Percentiles rank a stretch among this genome's conserved stretches.
These are phyloP conservation scores for Chironomus tepperi DNA, from an alignment of 1,140 invertebrate genomes.

Conservation along the genomic window DNA sequence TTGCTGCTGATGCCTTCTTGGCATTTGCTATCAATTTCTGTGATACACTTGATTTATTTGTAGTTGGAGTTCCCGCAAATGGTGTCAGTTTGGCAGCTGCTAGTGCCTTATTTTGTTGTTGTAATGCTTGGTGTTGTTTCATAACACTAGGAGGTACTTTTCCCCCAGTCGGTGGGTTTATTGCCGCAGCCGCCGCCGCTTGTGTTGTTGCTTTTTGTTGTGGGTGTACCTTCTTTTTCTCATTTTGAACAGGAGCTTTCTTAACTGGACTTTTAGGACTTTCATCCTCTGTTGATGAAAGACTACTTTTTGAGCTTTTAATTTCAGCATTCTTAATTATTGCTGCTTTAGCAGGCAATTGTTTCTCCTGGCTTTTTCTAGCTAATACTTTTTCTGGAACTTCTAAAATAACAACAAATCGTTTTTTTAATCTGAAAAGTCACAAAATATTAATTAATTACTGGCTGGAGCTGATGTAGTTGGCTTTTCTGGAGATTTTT, in stretches of 20 bases:
- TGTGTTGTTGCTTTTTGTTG: background rate
- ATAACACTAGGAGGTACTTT: slow-evolving; percentile 33
- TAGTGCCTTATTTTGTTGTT: slow-evolving; percentile 28
- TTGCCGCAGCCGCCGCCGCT: no score
- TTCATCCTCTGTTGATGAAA: slow-evolving; percentile 7
- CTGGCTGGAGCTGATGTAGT: slow-evolving; percentile 36
- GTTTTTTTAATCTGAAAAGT: slow-evolving; percentile 24
- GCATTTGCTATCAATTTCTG: slow-evolving; percentile 27
- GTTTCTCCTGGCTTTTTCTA: slow-evolving; percentile 12
- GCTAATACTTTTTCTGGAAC: slow-evolving; percentile 25
- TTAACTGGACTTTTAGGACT: background rate
- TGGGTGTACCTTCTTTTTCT: background rate
- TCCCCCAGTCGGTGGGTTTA: slow-evolving; percentile 37
- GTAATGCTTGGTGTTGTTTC: slow-evolving; percentile 34
- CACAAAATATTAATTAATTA: background rate
- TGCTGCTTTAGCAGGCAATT: background rate
- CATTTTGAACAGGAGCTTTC: background rate
- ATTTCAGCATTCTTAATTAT: slow-evolving; percentile 28
- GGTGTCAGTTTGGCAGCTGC: slow-evolving; percentile 27
- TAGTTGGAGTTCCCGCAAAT: slow-evolving; percentile 26
- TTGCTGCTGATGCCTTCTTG: slow-evolving; percentile 36
- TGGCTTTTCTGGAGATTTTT: slow-evolving; percentile 42
- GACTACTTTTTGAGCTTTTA: slow-evolving; percentile 20
- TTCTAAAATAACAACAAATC: slow-evolving; percentile 29
- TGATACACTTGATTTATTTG: slow-evolving; percentile 26